Evolutionary conservation across 2,888 invertebrate genomes (phyloP).

Genomic region (Chrysolina americana): DNA sequence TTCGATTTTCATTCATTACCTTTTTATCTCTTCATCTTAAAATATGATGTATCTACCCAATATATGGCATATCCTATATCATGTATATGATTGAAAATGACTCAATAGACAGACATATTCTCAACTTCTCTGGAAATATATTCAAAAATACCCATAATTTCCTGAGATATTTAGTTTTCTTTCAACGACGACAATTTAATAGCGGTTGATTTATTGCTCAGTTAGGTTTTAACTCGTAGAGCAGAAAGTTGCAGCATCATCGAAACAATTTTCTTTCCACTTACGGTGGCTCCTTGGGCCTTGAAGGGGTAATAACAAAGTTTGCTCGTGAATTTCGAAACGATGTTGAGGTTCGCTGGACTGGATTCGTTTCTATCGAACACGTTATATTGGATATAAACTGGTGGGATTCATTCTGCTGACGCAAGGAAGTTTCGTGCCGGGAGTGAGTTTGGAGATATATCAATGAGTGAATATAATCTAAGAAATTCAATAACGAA

Average conservation of each 20-base stretch:
- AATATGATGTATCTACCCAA: no score
- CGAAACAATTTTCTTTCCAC: constrained; percentile 30
- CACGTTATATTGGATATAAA: constrained; percentile 17
- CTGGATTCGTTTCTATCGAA: constrained; percentile 12
- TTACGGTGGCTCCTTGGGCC: constrained; percentile 9
- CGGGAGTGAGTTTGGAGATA: background rate
- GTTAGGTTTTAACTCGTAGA: constrained; percentile 17
- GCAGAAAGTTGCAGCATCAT: constrained; percentile 29
- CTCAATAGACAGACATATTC: no score
- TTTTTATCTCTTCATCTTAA: no score
- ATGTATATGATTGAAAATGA: no score
- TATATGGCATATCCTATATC: no score
- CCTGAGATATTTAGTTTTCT: background rate
- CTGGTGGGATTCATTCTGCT: background rate
- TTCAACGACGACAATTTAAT: constrained; percentile 6
- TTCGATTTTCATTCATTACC: no score
- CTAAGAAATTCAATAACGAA: no score
- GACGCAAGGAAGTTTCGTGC: background rate
- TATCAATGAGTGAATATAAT: background rate
- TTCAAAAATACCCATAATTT: no score
- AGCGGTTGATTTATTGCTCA: constrained; percentile 23
- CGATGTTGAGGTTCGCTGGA: background rate
- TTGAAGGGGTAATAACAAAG: constrained; percentile 30
- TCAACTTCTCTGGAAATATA: no score
- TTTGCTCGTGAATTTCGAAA: constrained; percentile 22